Evolutionary conservation across 1,140 invertebrate genomes (phyloP).

Genomic region (Ylistrum balloti): DNA sequence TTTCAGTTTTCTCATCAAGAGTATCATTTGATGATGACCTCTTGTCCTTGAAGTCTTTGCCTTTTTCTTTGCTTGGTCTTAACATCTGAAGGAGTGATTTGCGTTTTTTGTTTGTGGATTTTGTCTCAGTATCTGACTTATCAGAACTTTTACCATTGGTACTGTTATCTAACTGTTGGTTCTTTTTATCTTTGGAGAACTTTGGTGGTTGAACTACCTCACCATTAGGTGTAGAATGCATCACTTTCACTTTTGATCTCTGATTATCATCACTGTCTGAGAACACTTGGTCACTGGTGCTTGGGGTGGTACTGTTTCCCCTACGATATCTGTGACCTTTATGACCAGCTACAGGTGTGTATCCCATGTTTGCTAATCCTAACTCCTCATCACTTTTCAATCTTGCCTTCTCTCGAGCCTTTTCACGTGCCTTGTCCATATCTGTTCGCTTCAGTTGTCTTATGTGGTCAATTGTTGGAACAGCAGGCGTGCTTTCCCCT

Average conservation of each 20-base stretch:
- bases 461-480: slow-evolving; percentile 66
- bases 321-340: slow-evolving; percentile 56
- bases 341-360: slow-evolving; percentile 53
- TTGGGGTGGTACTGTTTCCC: slow-evolving; percentile 65
- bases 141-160: slow-evolving; percentile 52
- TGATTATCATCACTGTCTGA: slow-evolving; percentile 74
- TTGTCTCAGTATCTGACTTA: slow-evolving; percentile 63
- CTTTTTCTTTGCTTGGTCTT: slow-evolving; percentile 72
- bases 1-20: slow-evolving; percentile 65
- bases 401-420: slow-evolving; percentile 65
- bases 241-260: slow-evolving; percentile 45
- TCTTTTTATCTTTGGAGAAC: slow-evolving; percentile 66
- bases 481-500: slow-evolving; percentile 43
- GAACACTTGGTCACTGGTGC: slow-evolving; percentile 67
- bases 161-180: slow-evolving; percentile 52
- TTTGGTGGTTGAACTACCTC: slow-evolving; percentile 44
- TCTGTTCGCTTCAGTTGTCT: slow-evolving; percentile 66
- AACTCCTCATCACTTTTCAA: slow-evolving; percentile 70
- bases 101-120: slow-evolving; percentile 73
- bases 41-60: slow-evolving; percentile 63
- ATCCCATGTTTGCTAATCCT: slow-evolving; percentile 56
- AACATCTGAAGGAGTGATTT: slow-evolving; percentile 75
- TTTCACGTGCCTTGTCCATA: slow-evolving; percentile 68
- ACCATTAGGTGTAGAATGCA: slow-evolving; percentile 58
- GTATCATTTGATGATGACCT: slow-evolving; percentile 68